A percentile compares a stretch with the other conserved stretches of the same genome.
These are phyloP conservation scores for Thrips palmi DNA, from an alignment of 1,140 invertebrate species.

Conservation along the genomic window DNA sequence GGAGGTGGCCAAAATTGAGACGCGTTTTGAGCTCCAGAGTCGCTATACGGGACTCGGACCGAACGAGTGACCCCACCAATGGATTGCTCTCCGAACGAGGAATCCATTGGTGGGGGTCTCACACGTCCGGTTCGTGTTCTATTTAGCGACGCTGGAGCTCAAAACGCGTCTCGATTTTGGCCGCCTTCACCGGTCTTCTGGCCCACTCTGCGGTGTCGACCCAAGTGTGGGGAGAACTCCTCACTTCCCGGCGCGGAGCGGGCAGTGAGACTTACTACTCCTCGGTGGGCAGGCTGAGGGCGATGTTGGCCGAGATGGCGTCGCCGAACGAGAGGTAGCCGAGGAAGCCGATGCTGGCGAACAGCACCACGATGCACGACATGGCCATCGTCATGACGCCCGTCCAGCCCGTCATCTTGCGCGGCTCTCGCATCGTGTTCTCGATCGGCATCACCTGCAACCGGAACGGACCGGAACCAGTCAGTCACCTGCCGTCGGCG, in stretches of 20 bases:
- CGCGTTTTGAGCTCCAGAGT: too few species aligned
- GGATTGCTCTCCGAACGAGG: too few species aligned
- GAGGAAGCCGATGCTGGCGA: constrained; percentile 70
- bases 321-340: constrained; percentile 66
- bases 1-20: background rate
- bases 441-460: constrained; percentile 67
- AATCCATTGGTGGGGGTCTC: too few species aligned
- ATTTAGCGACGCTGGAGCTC: too few species aligned
- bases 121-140: background rate
- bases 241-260: background rate
- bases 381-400: constrained; percentile 78
- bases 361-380: constrained; percentile 63
- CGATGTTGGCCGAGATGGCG: constrained; percentile 44
- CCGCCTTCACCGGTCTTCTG: too few species aligned
- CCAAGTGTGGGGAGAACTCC: too few species aligned
- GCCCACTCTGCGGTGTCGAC: too few species aligned
- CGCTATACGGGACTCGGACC: too few species aligned
- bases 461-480: constrained; percentile 13
- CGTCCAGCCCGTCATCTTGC: constrained; percentile 56
- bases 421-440: constrained; percentile 72
- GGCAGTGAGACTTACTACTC: constrained; percentile 35
- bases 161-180: too few species aligned
- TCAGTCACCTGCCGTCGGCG: background rate
- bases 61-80: too few species aligned
- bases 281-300: constrained; percentile 45